Evolutionary conservation across 2,797 vertebrate genomes (phyloP).

Genomic region (Limosa lapponica): DNA sequence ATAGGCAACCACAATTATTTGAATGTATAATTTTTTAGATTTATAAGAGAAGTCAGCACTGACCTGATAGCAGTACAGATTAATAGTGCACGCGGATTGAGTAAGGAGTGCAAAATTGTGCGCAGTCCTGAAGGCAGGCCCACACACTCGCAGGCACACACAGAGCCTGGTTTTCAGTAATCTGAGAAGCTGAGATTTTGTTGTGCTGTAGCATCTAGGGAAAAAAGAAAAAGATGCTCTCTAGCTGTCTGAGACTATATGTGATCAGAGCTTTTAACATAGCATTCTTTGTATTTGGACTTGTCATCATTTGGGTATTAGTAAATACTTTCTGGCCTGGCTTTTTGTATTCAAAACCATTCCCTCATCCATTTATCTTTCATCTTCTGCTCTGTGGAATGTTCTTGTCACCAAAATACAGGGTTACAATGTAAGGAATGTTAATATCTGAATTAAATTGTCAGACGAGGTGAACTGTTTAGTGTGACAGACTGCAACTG

Average conservation of each 20-base stretch:
- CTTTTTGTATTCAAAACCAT: constrained; percentile 72
- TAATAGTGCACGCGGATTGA: not conserved
- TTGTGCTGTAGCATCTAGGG: not conserved
- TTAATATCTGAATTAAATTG: constrained; percentile 75
- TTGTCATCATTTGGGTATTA: constrained; percentile 66
- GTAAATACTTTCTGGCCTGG: constrained; percentile 67
- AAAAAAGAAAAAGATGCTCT: not conserved
- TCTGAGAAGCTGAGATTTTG: constrained; percentile 25
- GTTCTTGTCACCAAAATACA: constrained; percentile 73
- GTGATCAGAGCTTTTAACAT: constrained; percentile 49
- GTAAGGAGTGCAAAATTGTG: not conserved
- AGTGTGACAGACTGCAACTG: constrained; percentile 51
- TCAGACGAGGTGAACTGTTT: constrained; percentile 63
- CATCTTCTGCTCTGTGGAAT: constrained; percentile 74
- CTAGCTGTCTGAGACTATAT: not conserved
- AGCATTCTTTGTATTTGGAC: constrained; percentile 61
- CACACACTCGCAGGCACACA: not conserved
- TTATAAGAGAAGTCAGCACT: not conserved
- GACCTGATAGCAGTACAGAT: not conserved
- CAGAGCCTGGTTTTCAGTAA: constrained; percentile 11
- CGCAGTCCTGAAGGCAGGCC: not conserved
- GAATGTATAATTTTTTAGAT: not conserved
- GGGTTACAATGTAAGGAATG: constrained; percentile 75
- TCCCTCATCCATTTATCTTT: constrained; percentile 71
- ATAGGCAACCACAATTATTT: not conserved